Base-by-base conservation (phyloP, 1,140 invertebrate species). In the Pseudoatta argentina region DNA sequence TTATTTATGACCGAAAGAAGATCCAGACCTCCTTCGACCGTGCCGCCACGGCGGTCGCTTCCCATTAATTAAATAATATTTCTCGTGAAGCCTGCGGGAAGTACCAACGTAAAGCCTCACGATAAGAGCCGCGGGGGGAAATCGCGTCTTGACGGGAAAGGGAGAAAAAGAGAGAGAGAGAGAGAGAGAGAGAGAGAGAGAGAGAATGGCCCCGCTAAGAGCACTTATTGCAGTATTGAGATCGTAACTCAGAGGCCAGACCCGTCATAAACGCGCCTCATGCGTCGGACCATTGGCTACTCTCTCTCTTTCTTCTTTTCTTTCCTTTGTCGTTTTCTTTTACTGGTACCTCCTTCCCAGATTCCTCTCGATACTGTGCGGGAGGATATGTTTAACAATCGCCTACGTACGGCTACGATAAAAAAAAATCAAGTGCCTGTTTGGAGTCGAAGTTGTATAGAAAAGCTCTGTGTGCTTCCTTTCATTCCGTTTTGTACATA, bases 31-130 rank as follows among this genome's bases (percentile, higher is more conserved):
- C 21, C 69, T 83, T 83, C 88, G 78, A 85, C 86, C 79, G 72
- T 71, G 79, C 57, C 69, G 88, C 63, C 79, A 79, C 44, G 88
- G 63, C 86, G 86, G 88, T 90, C 86, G 69, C 59, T 83, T 89
- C 77, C 92, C 93, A 93, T 95, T 94, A 95, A 95, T 95, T 95
- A 95, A 94, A 94, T 95, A 95, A 95, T 95, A 95, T 95, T 94
- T 94, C 92, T 93, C 91, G 83, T 85, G 78, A 87, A 88, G 89
- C 89, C 88, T 79, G 86, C 85, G 89, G 89, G 92, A 81, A 91
- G 91, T 85, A 78, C 73, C 85, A 64, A 88, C 88, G 92, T 87
- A 92, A 92, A 92, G 92, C 86, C 77, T 88, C 39, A 91, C 86
- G 92, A 91, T 88, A 92, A 91, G 87, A 87, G 81, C 51, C 75